Base-by-base conservation (phyloP, 1,140 invertebrate species). In the Diorhabda elongata region DNA sequence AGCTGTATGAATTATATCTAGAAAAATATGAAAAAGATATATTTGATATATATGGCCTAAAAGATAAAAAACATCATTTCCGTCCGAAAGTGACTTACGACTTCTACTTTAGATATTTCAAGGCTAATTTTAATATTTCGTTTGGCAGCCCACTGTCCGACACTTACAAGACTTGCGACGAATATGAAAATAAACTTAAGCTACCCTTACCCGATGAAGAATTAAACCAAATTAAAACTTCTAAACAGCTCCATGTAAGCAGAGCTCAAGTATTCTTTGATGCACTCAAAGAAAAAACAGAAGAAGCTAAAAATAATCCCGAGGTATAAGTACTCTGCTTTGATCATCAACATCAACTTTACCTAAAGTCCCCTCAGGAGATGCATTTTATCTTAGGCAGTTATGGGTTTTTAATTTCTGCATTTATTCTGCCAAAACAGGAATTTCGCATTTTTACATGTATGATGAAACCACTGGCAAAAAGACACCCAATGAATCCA, bases 351-450 rank as follows among this genome's bases (percentile, higher is more conserved):
- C 71, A 72, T 2, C 47, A 5, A 61, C 71, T 3, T 41, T 72
- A 9, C 69, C 71, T n/a, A 67, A 72, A 57, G 61, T 72, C 26
- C 65, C 69, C 3, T 58, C 68, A 56, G 66, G 71, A 26, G 71
- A 70, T 57, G 52, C 64, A 45, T 72, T 72, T 68, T 70, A 64
- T 61, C 8, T 66, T 5, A 5, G 71, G 4, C 71, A 72, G 57
- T 57, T 72, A 8, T 72, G 68, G 68, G 9, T 58, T 4, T 67
- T 47, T 63, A 72, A 70, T 60, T 69, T 72, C 47, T 72, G 71
- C 44, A 63, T 72, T 47, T 44, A 72, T 63, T 69, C 64, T 41
- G 63, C 6, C 11, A 70, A 63, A n/a, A 67, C 2, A 42, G 44
- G 63, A 44, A 41, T 11, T 9, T 56, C 67, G 47, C 5, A 43